Evolutionary conservation across 2,113 vertebrate genomes (phyloP), one percentile per base, ranked within the genome.

Genomic region (Nipponia nippon): DNA sequence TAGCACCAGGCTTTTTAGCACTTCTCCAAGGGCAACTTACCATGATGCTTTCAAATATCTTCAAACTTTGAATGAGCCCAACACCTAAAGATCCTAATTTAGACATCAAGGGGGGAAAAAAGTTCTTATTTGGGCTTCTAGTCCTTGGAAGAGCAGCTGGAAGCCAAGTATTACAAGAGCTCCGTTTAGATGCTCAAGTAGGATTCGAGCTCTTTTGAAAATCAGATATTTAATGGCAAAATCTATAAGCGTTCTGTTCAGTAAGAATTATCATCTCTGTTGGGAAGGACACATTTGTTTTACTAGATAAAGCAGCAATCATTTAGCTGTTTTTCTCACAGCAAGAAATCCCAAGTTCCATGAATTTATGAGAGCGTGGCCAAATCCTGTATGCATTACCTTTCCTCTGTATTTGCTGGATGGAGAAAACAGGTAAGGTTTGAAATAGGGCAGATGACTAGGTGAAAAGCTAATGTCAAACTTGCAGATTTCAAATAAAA

Each of bases 241-340:
- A 93, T 72, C 71, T 83, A 13, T 82, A 87, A 77, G 40, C 1
- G 3, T 89, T 90, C 53, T 52, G 61, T 78, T 84, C 42, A 83
- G 67, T n/a, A 85, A 77, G 62, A 97, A 95, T 91, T 85, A 91
- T 73, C 8, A 0, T 85, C 90, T 89, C 91, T 87, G 81, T 65
- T 89, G 94, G 93, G 56, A 73, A 95, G 56, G 87, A 94, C 38
- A 76, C 40, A 83, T 83, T 96, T 88, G n/a, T 91, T 95, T 95
- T 96, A 94, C 89, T 71, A 93, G 91, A 88, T 95, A 94, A 96
- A 95, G 32, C 16, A 91, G 50, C 53, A 94, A 70, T 90, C 58
- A 34, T 72, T 95, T 89, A 84, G 46, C 81, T 83, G 53, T 56
- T 91, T 92, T 87, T 65, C 90, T 95, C 62, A 63, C 85, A 96